Evolutionary conservation across 2,113 vertebrate species (phyloP), one percentile per base, ranked within the genome.

Genomic region (Bucco capensis): DNA sequence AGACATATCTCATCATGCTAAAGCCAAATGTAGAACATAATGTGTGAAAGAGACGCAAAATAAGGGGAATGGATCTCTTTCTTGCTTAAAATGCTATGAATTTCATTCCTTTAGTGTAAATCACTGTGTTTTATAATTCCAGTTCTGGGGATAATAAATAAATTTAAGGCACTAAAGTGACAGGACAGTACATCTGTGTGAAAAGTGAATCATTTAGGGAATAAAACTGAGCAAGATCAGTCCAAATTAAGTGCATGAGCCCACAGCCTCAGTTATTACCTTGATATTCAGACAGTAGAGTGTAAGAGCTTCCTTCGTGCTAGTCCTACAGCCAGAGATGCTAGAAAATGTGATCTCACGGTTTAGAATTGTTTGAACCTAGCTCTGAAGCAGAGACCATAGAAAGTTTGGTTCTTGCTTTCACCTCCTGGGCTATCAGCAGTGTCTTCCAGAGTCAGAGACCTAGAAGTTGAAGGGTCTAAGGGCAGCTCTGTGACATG

Each of bases 1-100:
- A 93, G 79, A 40, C 47, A 56, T 91, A 89, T 31, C 71, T 92
- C 78, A 89, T 83, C 75, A 67, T 93, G 89, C 93, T 93, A 93
- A 93, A 57, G 49, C 78, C 72, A 75, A 44, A 22, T 66, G 75
- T 85, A 61, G 71, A 94, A 85, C 71, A 89, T 77, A 80, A 89
- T 77, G 79, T 94, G 88, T 86, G 89, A 94, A 87, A 92, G 69
- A 93, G 19, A 66, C 33, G 56, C 42, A 74, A 76, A 54, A 89
- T 83, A 71, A 82, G 33, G 64, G 28, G 46, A 82, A 75, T 73
- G 25, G 66, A 86, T 92, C 58, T 91, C 19, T 89, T 82, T 82
- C 81, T 84, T 82, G 23, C 62, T 93, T 82, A 70, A 93, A 94
- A 73, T 85, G 50, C 50, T 89, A 47, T 65, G 76, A 84, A 75